These are phyloP conservation scores for Agriopis aurantiaria DNA, from an alignment of 2,888 invertebrate species.

Conservation along the genomic window DNA sequence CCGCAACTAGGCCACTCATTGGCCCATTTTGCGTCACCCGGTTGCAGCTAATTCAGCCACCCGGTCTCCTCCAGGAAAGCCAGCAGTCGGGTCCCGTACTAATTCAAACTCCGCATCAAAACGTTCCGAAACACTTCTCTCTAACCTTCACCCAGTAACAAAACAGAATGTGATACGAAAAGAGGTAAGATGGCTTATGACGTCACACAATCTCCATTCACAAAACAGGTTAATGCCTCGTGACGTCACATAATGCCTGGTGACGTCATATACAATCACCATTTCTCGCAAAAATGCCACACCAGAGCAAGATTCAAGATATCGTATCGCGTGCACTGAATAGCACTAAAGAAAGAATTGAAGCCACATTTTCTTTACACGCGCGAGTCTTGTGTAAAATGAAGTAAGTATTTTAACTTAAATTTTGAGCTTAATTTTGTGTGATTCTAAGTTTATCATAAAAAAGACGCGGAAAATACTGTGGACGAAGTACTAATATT, in stretches of 20 bases:
- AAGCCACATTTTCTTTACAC: slow-evolving; percentile 14
- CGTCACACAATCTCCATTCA: slow-evolving; percentile 11
- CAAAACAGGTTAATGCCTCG: slow-evolving; percentile 15
- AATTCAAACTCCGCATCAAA: background rate
- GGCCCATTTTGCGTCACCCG: no score
- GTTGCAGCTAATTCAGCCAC: no score
- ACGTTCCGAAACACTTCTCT: background rate
- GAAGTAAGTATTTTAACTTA: background rate
- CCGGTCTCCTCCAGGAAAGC: no score
- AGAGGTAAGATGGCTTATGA: slow-evolving; percentile 16
- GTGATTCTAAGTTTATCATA: no score
- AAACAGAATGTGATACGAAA: slow-evolving; percentile 17
- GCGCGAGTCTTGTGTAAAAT: background rate
- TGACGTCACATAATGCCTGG: slow-evolving; percentile 10
- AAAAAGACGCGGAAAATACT: no score
- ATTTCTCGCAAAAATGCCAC: slow-evolving; percentile 31
- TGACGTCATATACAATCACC: slow-evolving; percentile 30
- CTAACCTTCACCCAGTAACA: slow-evolving; percentile 8
- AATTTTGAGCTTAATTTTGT: background rate
- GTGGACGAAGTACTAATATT: no score
- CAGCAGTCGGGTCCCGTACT: no score
- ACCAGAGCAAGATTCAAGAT: slow-evolving; percentile 22
- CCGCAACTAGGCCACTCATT: no score
- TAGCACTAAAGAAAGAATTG: slow-evolving; percentile 13
- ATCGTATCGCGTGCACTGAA: slow-evolving; percentile 33